Base-by-base conservation (phyloP, 2,797 vertebrate species). In the Scomberomorus guttatus region DNA sequence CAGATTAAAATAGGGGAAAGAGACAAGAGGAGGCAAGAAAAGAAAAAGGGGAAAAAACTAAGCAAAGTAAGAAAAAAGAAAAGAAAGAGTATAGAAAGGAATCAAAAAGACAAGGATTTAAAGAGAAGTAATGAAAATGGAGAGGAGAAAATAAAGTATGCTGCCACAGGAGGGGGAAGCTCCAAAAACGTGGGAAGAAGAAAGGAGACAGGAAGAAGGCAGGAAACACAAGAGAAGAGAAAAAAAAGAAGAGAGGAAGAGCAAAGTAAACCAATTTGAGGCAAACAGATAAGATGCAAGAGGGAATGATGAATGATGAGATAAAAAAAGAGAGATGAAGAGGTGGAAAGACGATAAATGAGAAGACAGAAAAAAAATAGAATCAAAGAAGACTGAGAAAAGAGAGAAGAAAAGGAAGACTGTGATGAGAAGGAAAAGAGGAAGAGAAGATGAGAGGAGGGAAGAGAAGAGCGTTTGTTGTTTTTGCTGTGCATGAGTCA, bases 401-500 rank as follows among this genome's bases (percentile, higher is more conserved):
- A 57, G 42, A 64, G 68, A 71, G 29, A 68, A 62, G 27, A 55
- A 64, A 79, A 55, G 20, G 56, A 58, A 75, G 56, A 24, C 29
- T 25, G 42, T 50, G 66, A 84, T 58, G 77, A 86, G 69, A 74
- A 5, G 51, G 56, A 20, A 11, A 71, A 77, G 67, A 85, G 59
- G 81, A 79, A 73, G 79, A 82, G 70, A 22, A 66, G 73, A 87
- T 48, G 64, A 78, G 79, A 80, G 59, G 71, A 82, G 59, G 75
- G 71, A 79, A 59, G 84, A 77, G 84, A 52, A 37, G 70, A 90
- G 87, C n/a, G 68, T 77, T 90, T 84, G 87, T 88, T 90, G 77
- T 90, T 89, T 83, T 73, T 50, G 68, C 83, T 83, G 71, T 80
- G 90, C 76, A 83, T 93, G 91, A 93, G 83, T 92, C 91, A 90